Conservation (phyloP, 2,113 vertebrate genomes). For the Pangasianodon gigas region DNA sequence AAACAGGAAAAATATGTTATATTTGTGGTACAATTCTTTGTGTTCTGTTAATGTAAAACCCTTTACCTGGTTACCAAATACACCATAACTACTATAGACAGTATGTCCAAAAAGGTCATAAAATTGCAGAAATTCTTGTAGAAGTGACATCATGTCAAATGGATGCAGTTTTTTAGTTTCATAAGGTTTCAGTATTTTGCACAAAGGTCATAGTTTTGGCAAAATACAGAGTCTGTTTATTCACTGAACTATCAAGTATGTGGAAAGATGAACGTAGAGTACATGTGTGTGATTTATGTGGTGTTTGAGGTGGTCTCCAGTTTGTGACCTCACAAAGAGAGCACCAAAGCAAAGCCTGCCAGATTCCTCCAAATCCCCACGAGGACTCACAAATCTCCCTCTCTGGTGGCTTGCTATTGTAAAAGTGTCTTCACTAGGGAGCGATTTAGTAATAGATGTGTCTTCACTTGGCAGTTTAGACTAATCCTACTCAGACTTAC, state of each 20-base stretch:
- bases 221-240: neutral
- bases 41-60: neutral
- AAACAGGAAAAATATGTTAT: neutral
- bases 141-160: neutral
- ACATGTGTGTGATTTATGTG: conserved; percentile 11
- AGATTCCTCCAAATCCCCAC: conserved; percentile 17
- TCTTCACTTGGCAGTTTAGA: conserved; percentile 48
- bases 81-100: neutral
- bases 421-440: conserved; percentile 40
- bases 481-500: conserved; percentile 21
- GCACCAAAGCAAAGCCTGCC: conserved; percentile 16
- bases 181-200: neutral
- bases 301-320: conserved; percentile 14
- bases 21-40: neutral
- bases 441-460: conserved; percentile 52
- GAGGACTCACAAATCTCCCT: conserved; percentile 4
- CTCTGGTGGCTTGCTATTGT: conserved; percentile 23
- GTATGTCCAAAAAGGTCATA: neutral
- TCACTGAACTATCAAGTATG: neutral
- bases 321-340: conserved; percentile 27
- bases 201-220: neutral
- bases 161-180: neutral
- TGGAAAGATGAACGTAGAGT: neutral
- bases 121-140: neutral
- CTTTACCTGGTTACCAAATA: neutral